Conservation (phyloP, 2,113 vertebrate genomes). For the Synodontis membranacea region DNA sequence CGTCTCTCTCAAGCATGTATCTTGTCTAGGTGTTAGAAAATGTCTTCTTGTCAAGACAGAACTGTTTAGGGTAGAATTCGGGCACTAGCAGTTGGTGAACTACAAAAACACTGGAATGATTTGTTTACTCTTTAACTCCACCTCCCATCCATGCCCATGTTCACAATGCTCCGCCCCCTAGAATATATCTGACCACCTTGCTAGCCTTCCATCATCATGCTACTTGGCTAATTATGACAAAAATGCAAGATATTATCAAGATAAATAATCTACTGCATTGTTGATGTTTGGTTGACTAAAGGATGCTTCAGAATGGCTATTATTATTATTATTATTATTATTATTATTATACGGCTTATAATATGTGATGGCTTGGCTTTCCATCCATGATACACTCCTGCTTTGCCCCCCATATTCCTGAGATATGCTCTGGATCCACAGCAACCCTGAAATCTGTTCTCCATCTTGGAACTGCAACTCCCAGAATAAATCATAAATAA, state of each 20-base stretch:
- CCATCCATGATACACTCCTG: background rate
- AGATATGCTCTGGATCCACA: background rate
- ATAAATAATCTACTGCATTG: background rate
- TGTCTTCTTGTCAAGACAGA: background rate
- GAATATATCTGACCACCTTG: background rate
- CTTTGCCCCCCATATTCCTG: background rate
- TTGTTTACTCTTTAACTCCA: background rate
- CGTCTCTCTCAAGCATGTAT: constrained; percentile 11
- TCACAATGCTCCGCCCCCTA: background rate
- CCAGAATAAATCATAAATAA: background rate
- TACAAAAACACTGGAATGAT: background rate
- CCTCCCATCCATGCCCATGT: no score
- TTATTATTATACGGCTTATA: background rate
- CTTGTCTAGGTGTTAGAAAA: background rate
- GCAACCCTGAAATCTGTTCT: background rate
- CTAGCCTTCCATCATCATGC: background rate
- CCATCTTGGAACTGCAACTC: background rate
- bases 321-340: background rate
- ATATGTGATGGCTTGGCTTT: background rate
- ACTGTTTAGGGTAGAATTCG: background rate
- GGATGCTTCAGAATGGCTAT: background rate
- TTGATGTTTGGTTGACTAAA: background rate
- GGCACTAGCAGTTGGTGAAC: background rate
- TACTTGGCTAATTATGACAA: background rate
- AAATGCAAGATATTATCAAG: background rate